Evolutionary conservation across 2,797 vertebrate species (phyloP), one percentile per base, ranked within the genome.

Genomic region (Philypnodon macrostomus): DNA sequence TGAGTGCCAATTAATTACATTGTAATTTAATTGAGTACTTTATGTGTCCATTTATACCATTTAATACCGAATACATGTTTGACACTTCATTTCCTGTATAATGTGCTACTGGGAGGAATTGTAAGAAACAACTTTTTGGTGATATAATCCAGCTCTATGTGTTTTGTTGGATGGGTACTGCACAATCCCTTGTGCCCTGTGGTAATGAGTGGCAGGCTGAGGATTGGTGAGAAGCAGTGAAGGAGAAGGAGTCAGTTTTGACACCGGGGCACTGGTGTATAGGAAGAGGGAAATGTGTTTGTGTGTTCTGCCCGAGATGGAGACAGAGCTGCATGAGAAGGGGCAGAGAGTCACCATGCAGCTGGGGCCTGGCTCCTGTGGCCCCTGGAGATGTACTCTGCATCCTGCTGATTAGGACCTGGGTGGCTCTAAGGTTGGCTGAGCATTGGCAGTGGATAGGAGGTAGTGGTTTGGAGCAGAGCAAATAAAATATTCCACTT

Each of bases 371-470:
- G 32, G 53, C 63, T 70, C n/a, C 32, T 26, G 67, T 63, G 66
- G 59, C 70, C 83, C 65, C 79, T 63, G 38, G 85, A 85, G 87
- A 83, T 69, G n/a, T n/a, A 39, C 62, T 76, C 80, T 87, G 85
- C 53, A 90, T 90, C 85, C 82, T 89, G 81, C 81, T 90, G 89
- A 90, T 90, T 88, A 88, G 80, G 75, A 83, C 77, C 67, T 70
- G 67, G 61, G 70, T 71, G 71, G 74, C 80, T 78, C 77, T 55
- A 53, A 68, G 70, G 74, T 69, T 75, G 70, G 55, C 63, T 4
- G 37, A 42, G 47, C 23, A 19, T 69, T 75, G 70, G 55, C 63
- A 5, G 37, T 46, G 47, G 23, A 19, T 30, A 35, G 30, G 40
- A 53, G 53, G 29, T 31, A 50, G 51, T 46, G 57, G 37, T 54